Conservation (phyloP, 2,113 vertebrate species). For the Copsychus sechellarum region DNA sequence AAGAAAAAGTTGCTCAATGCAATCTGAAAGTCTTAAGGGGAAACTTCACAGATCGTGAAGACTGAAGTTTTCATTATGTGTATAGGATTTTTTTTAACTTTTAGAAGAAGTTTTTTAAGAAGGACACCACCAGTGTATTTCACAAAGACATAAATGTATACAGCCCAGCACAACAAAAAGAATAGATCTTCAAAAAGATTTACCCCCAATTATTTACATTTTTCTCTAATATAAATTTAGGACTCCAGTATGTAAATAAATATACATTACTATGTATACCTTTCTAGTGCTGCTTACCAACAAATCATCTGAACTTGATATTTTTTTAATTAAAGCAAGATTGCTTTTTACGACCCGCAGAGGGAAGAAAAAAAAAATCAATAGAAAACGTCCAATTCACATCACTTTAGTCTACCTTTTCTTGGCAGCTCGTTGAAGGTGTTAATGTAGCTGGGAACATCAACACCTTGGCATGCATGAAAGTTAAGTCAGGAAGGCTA, state of each 20-base stretch:
- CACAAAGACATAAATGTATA: constrained; percentile 86
- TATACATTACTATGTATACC: constrained; percentile 87
- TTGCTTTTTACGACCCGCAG: constrained; percentile 66
- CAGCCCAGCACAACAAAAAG: constrained; percentile 83
- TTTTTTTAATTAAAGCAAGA: constrained; percentile 75
- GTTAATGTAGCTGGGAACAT: constrained; percentile 91
- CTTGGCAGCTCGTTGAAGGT: constrained; percentile 80
- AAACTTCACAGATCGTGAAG: constrained; percentile 85
- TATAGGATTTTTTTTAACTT: constrained; percentile 46
- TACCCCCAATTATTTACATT: constrained; percentile 90
- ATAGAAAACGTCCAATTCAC: constrained; percentile 69
- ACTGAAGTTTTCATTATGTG: constrained; percentile 65
- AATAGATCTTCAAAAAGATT: constrained; percentile 80
- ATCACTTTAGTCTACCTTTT: constrained; percentile 73
- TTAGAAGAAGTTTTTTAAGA: constrained; percentile 78
- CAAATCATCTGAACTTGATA: constrained; percentile 79
- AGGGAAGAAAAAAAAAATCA: constrained; percentile 54
- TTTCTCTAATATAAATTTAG: constrained; percentile 85
- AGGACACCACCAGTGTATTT: constrained; percentile 88
- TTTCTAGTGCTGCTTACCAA: constrained; percentile 83
- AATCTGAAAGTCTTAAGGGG: constrained; percentile 71
- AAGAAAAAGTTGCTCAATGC: constrained; percentile 71
- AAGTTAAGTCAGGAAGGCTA: constrained; percentile 88
- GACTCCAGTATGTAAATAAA: constrained; percentile 87
- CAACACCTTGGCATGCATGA: constrained; percentile 92